Conservation (phyloP, 92 coral and sea anemone species). For the Parazoanthus swiftii region DNA sequence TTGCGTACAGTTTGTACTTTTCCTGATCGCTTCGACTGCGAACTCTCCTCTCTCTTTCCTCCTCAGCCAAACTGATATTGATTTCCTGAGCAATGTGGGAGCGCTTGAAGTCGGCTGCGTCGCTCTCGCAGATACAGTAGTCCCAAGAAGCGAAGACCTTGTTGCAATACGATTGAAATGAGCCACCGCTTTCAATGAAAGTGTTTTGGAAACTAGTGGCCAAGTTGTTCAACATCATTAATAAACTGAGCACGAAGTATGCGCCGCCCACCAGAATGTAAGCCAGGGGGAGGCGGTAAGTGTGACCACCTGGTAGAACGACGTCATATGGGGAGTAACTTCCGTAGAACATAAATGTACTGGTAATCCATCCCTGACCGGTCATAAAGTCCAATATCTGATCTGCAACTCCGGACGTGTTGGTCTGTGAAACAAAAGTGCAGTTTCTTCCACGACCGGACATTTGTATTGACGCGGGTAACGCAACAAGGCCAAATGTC, state of each 20-base stretch:
- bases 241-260: slow-evolving; percentile 71
- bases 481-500: slow-evolving; percentile 85
- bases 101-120: slow-evolving; percentile 76
- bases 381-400: slow-evolving; percentile 79
- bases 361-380: slow-evolving; percentile 96
- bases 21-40: slow-evolving; percentile 65
- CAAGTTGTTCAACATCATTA: slow-evolving; percentile 77
- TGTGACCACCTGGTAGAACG: slow-evolving; percentile 69
- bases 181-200: slow-evolving; percentile 92
- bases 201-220: slow-evolving; percentile 81
- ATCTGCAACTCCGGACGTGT: slow-evolving; percentile 39
- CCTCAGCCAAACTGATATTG: slow-evolving; percentile 65
- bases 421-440: slow-evolving; percentile 27
- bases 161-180: slow-evolving; percentile 84
- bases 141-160: slow-evolving; percentile 95
- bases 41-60: slow-evolving; percentile 66
- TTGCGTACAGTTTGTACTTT: slow-evolving; percentile 63
- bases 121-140: slow-evolving; percentile 80
- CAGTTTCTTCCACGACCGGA: slow-evolving; percentile 16
- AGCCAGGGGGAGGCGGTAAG: slow-evolving; percentile 88
- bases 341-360: slow-evolving; percentile 90
- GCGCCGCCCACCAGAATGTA: slow-evolving; percentile 89
- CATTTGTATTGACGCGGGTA: slow-evolving; percentile 57
- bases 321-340: slow-evolving; percentile 81
- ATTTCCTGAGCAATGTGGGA: slow-evolving; percentile 76